Evolutionary conservation across 2,113 vertebrate genomes (phyloP), one percentile per base, ranked within the genome.

Genomic region (Phyllostomus discolor): DNA sequence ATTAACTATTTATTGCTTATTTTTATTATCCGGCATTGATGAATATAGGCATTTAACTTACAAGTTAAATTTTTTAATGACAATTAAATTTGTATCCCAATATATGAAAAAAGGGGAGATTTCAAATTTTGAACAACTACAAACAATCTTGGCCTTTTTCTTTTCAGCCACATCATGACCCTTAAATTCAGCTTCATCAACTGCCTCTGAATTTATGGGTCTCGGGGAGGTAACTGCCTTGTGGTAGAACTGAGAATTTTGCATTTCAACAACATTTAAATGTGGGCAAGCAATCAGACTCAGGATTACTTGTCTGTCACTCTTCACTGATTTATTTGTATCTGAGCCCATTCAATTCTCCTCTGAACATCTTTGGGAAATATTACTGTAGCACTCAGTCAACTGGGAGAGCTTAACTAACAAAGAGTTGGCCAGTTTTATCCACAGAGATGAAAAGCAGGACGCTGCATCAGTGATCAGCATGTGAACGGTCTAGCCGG

Each of bases 311-410:
- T 79, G 41, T 90, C 96, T 94, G 96, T 94, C 91, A 96, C 91
- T 96, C 89, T 96, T 96, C 95, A 90, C 57, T 93, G 85, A 31
- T 95, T 97, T 97, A 97, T 97, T 97, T 97, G 86, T 85, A 89
- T 94, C 92, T 62, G 85, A 96, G 86, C 46, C 70, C 22, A 84
- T 96, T 90, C 57, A 97, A 69, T 97, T 96, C 88, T 82, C 82
- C 62, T 88, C 86, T 95, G 94, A 84, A 93, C 73, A 89, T 94
- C 48, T 91, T 93, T 78, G 54, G 91, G 86, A 95, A 97, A 95
- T 88, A 84, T 92, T 76, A 72, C 88, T 76, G 20, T 78, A 48
- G 64, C 80, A 76, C 69, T 89, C 95, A 84, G 91, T 97, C 93
- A 96, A 92, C 92, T 41, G 72, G 75, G 79, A 94, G 73, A 96